phyloP scores from a whole-genome alignment of 1,140 invertebrate genomes.

The Micrasema longulum region DNA sequence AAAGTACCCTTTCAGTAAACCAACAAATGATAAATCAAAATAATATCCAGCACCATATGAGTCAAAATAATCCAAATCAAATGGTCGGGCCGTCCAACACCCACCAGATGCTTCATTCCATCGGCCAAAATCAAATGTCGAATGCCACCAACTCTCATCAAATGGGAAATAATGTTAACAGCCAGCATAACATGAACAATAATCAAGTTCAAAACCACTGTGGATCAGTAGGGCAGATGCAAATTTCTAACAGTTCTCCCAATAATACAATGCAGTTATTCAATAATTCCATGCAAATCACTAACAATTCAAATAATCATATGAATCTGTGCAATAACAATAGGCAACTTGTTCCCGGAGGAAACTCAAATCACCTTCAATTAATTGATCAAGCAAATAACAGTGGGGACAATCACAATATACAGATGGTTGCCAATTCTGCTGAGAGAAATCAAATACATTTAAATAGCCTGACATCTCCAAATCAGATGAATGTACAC shows the following conservation, averaged over 20 bases:
- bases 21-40: constrained; percentile 28
- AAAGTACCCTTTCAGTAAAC: constrained; percentile 34
- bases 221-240: constrained; percentile 40
- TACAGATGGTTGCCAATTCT: constrained; percentile 56
- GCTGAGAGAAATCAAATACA: constrained; percentile 62
- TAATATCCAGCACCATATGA: constrained; percentile 32
- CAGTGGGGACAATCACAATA: constrained; percentile 29
- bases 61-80: constrained; percentile 28
- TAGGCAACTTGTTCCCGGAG: constrained; percentile 33
- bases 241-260: constrained; percentile 35
- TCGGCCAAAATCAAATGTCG: constrained; percentile 9
- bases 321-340: constrained; percentile 35
- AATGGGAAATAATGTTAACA: constrained; percentile 55
- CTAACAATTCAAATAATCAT: constrained; percentile 37
- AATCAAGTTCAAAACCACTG: constrained; percentile 39
- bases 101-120: constrained; percentile 25
- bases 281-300: constrained; percentile 62
- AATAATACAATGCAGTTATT: constrained; percentile 59
- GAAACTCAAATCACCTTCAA: constrained; percentile 23
- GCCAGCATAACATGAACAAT: constrained; percentile 61
- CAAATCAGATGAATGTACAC: constrained; percentile 60
- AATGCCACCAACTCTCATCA: constrained; percentile 6
- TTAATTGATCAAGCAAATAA: constrained; percentile 33
- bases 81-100: constrained; percentile 4
- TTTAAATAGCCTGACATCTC: constrained; percentile 61